phyloP scores from a whole-genome alignment of 2,888 invertebrate genomes.

The Taenaris catops region DNA sequence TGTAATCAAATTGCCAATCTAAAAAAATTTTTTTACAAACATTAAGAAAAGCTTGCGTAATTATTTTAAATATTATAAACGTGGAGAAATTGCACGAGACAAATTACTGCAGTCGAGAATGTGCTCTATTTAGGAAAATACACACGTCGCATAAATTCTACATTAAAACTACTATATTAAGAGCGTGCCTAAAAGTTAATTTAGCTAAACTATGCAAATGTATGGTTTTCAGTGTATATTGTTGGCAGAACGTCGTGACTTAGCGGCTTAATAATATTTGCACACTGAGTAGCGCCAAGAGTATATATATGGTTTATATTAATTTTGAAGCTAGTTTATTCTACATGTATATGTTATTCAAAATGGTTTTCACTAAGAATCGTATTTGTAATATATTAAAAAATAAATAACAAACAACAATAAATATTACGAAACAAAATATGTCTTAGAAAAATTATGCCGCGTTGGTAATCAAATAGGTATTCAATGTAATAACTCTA shows the following conservation, averaged over 20 bases:
- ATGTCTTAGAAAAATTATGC: too few species aligned
- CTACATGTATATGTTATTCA: slow-evolving; percentile 1
- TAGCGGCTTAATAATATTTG: slow-evolving; percentile 15
- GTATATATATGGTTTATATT: slow-evolving; percentile 1
- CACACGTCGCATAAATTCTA: slow-evolving; percentile 41
- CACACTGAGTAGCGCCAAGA: slow-evolving; percentile 1
- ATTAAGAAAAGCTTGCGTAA: not conserved
- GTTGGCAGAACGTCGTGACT: slow-evolving; percentile 11
- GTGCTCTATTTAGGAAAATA: slow-evolving; percentile 46
- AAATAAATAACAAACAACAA: too few species aligned
- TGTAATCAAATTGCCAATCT: too few species aligned
- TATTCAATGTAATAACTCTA: too few species aligned
- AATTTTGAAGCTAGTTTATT: slow-evolving; percentile 4
- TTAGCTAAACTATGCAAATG: slow-evolving; percentile 20
- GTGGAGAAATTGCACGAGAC: slow-evolving; percentile 16
- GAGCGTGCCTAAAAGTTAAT: slow-evolving; percentile 25
- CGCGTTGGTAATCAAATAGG: too few species aligned
- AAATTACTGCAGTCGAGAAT: slow-evolving; percentile 29
- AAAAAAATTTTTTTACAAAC: too few species aligned
- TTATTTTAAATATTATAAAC: not conserved
- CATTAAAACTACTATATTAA: slow-evolving; percentile 50
- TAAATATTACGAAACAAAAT: too few species aligned
- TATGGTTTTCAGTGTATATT: slow-evolving; percentile 8
- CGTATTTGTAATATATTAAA: too few species aligned
- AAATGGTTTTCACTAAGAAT: too few species aligned